A percentile compares a stretch with the other conserved stretches of the same genome.
These are phyloP conservation scores for Pseudochirops cupreus DNA, from an alignment of 2,797 vertebrate species.

Conservation along the genomic window DNA sequence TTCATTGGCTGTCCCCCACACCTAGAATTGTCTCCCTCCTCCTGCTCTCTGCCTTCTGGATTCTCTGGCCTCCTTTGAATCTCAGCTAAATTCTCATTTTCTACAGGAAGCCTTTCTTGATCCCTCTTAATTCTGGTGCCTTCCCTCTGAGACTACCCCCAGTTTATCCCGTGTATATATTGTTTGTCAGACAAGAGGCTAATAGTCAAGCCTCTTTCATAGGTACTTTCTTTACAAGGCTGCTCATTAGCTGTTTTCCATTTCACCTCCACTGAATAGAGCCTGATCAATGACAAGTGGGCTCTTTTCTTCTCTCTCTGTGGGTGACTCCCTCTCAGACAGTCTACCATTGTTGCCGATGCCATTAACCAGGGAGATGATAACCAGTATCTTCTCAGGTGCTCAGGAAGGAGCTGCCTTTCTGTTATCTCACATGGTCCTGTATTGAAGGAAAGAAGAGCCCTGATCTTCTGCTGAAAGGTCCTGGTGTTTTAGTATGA, in stretches of 20 bases:
- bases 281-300: not conserved
- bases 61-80: not conserved
- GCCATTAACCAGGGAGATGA: not conserved
- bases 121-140: not conserved
- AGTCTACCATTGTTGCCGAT: not conserved
- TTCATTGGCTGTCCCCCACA: not conserved
- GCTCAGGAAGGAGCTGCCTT: not conserved
- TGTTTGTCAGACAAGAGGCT: not conserved
- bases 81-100: not conserved
- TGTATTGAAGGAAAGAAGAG: not conserved
- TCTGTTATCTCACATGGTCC: not conserved
- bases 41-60: not conserved
- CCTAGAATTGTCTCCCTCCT: not conserved
- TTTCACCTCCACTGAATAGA: not conserved
- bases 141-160: not conserved
- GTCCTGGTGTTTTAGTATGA: not conserved
- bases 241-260: not conserved
- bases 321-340: not conserved
- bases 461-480: not conserved
- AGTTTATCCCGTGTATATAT: not conserved
- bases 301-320: not conserved
- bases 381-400: not conserved
- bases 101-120: not conserved
- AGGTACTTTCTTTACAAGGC: not conserved
- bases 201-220: not conserved